phyloP scores from a whole-genome alignment of 2,888 invertebrate species.

The Cremastinae sp. region DNA sequence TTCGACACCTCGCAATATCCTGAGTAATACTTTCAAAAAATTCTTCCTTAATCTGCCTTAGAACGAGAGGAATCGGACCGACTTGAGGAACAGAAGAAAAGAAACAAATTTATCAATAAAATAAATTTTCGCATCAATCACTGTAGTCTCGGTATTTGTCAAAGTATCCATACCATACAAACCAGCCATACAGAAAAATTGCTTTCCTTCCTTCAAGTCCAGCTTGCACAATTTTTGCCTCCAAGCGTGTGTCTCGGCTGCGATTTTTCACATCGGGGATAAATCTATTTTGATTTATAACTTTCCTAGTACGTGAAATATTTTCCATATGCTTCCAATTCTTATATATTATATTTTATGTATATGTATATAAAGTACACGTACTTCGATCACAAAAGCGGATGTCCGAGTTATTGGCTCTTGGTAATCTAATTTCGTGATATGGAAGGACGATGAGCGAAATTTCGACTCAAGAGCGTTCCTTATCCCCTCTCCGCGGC shows the following conservation, averaged over 20 bases:
- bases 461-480: background rate
- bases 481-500: no score
- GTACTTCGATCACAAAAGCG: background rate
- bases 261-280: background rate
- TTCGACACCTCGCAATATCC: conserved; percentile 44
- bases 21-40: conserved; percentile 28
- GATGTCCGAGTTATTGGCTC: conserved; percentile 6
- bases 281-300: conserved; percentile 4
- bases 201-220: no score
- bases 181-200: no score
- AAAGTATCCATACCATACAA: no score
- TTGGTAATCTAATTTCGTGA: background rate
- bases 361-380: no score
- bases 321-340: conserved; percentile 3
- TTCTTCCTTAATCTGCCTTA: conserved; percentile 14
- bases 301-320: conserved; percentile 1
- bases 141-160: conserved; percentile 1
- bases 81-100: no score
- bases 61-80: background rate
- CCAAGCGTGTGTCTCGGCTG: no score
- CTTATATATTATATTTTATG: conserved; percentile 1
- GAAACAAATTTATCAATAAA: background rate
- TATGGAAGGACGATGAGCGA: background rate
- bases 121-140: no score
- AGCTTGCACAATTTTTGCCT: no score